Conservation (phyloP, 2,113 vertebrate species). For the Brachyistius frenatus region DNA sequence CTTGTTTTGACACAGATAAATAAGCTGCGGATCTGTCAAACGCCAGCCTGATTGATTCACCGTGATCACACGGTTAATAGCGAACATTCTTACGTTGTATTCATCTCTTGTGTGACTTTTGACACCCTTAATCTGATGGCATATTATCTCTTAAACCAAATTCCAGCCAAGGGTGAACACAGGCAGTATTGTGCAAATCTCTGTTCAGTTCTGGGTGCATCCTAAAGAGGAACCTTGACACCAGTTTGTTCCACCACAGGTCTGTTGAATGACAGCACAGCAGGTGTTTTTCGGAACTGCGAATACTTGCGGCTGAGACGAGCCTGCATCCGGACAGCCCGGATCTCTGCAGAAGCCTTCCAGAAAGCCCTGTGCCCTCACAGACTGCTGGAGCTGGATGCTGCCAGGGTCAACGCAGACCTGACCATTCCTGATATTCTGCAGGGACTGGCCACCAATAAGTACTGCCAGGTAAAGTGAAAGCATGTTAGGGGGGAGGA, state of each 20-base stretch:
- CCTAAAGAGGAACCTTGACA: neutral
- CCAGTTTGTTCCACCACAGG: slow-evolving; percentile 77
- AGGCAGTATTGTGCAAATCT: neutral
- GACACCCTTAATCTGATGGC: neutral
- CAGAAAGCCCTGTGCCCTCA: slow-evolving; percentile 94
- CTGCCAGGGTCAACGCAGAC: slow-evolving; percentile 95
- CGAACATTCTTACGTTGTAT: too few relatives aligned
- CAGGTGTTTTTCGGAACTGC: slow-evolving; percentile 93
- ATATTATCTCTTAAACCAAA: neutral
- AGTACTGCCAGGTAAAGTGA: slow-evolving; percentile 83
- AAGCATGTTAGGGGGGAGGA: neutral
- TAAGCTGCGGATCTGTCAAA: too few relatives aligned
- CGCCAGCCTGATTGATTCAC: too few relatives aligned
- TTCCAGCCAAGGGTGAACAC: neutral
- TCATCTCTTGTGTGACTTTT: too few relatives aligned
- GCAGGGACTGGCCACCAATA: slow-evolving; percentile 93
- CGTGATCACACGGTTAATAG: too few relatives aligned
- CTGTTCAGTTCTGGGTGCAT: neutral
- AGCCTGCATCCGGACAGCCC: slow-evolving; percentile 95
- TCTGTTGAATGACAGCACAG: slow-evolving; percentile 95
- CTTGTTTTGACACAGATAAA: too few relatives aligned
- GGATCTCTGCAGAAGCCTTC: slow-evolving; percentile 97
- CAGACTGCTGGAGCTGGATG: slow-evolving; percentile 94
- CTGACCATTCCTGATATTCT: slow-evolving; percentile 98
- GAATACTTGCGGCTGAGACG: slow-evolving; percentile 93